Evolutionary conservation across 2,113 vertebrate genomes (phyloP), one percentile per base, ranked within the genome.

Genomic region (Chionomys nivalis): DNA sequence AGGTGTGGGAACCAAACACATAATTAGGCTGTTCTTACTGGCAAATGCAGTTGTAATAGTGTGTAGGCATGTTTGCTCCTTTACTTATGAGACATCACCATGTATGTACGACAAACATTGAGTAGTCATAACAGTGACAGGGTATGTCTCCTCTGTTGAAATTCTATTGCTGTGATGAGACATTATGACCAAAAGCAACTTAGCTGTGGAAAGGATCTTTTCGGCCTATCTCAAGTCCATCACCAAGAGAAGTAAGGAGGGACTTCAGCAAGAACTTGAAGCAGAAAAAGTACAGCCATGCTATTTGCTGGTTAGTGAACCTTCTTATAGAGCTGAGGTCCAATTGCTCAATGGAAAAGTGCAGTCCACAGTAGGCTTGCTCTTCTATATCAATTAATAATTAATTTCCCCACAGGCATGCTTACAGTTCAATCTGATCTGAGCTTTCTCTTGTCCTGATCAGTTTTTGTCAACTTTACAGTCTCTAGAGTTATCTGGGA

Each of bases 41-140:
- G 21, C 73, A 91, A 96, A 75, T 70, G 65, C 83, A 97, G 13
- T 28, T 94, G 77, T 94, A 63, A 88, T 78, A 82, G 28, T 31
- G 63, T 33, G 49, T n/a, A 95, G 11, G 19, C 24, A 31, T 26
- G 11, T 1, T 78, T 31, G 47, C 16, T 90, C 13, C 39, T 77
- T 63, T 42, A 8, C 21, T 90, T 85, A 58, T 58, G 47, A 4
- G 21, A 44, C 68, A 21, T 36, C 36, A 12, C n/a, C 72, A 31
- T 7, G 68, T 93, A 31, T 10, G 61, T 70, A 31, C 5, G 87
- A 70, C 6, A 89, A 87, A 91, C 26, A 23, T 70, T 91, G 55
- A 94, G 24, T 49, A 78, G 36, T 81, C 83, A 24, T 6, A 81
- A 58, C 24, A 39, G 11, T 28, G n/a, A 2, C 5, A 61, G 1